Base-by-base conservation (phyloP, 1,140 invertebrate genomes). In the Physella acuta region DNA sequence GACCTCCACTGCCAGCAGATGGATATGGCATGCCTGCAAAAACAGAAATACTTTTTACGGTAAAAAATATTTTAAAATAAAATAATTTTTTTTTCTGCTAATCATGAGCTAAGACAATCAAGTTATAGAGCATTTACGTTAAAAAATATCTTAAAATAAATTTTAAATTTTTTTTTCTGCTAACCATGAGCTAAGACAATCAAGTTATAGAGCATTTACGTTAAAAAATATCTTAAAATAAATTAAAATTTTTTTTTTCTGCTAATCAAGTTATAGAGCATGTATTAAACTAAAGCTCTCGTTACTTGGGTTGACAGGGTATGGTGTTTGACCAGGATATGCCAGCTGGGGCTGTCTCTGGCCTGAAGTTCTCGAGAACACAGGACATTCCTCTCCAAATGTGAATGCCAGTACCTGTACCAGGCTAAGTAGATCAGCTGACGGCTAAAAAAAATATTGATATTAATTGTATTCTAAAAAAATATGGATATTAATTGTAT, bases 331-430 rank as follows among this genome's bases (percentile, higher is more conserved):
- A 1, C 69, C 62, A 3, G 73, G 82, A 76, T 88, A 88, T 30
- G 67, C 51, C 49, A 68, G 61, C 8, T 72, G 59, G 4, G 31
- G 63, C 37, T 51, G 28, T 71, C 31, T 17, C 39, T 68, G 65
- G 28, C 69, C 58, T 33, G 71, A 71, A 59, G 74, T 51, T 61
- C 64, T 69, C 28, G 79, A 78, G 68, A 81, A 99, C 0, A 99
- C 95, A 34, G 97, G 97, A 63, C 96, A 96, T 74, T 92, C 88
- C 70, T 99, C 95, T 39, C 95, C 93, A 88, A 99, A 99, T 31
- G 92, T 92, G 60, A 92, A 88, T 66, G 93, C 92, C 91, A 99
- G 93, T 39, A 96, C 89, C 87, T 95, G 92, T 77, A 98, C 93
- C 14, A 98, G 86, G 34, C 91, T 90, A 5, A 92, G 81, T 72